These are phyloP conservation scores for Montipora capitata DNA, from an alignment of 92 coral and sea anemone genomes.

Conservation along the genomic window DNA sequence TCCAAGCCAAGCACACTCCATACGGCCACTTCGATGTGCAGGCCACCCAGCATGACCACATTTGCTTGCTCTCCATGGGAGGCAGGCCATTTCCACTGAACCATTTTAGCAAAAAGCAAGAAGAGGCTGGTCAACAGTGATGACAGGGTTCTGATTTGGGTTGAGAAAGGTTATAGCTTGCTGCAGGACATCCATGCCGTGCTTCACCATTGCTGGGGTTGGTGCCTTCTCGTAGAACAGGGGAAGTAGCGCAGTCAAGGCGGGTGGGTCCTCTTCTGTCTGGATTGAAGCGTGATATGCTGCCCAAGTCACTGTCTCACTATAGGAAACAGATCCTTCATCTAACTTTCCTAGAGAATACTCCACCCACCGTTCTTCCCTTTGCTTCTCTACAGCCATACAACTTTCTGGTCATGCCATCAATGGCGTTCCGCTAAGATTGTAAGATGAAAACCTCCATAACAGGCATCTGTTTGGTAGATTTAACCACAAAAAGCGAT, in stretches of 20 bases:
- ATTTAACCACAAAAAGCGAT: no score
- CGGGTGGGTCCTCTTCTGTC: slow-evolving; percentile 50
- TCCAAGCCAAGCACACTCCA: slow-evolving; percentile 78
- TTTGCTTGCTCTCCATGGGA: slow-evolving; percentile 72
- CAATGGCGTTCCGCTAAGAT: no score
- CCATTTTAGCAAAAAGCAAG: slow-evolving; percentile 74
- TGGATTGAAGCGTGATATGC: slow-evolving; percentile 67
- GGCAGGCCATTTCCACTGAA: slow-evolving; percentile 79
- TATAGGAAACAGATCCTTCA: no score
- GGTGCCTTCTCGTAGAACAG: slow-evolving; percentile 15
- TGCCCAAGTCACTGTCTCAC: slow-evolving; percentile 59
- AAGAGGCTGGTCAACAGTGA: slow-evolving; percentile 76
- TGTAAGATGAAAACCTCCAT: no score
- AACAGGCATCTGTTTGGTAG: no score
- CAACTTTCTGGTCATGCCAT: no score
- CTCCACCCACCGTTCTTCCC: no score
- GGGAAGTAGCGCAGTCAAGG: slow-evolving; percentile 69
- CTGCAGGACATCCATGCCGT: slow-evolving; percentile 70
- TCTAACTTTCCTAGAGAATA: no score
- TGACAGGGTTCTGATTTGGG: slow-evolving; percentile 68
- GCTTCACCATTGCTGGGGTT: slow-evolving; percentile 66
- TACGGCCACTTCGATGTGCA: slow-evolving; percentile 65
- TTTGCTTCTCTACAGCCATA: no score
- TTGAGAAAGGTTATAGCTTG: slow-evolving; percentile 43
- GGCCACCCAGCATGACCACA: slow-evolving; percentile 53